phyloP scores from a whole-genome alignment of 2,888 invertebrate species.

The Drosophila multiciliata region DNA sequence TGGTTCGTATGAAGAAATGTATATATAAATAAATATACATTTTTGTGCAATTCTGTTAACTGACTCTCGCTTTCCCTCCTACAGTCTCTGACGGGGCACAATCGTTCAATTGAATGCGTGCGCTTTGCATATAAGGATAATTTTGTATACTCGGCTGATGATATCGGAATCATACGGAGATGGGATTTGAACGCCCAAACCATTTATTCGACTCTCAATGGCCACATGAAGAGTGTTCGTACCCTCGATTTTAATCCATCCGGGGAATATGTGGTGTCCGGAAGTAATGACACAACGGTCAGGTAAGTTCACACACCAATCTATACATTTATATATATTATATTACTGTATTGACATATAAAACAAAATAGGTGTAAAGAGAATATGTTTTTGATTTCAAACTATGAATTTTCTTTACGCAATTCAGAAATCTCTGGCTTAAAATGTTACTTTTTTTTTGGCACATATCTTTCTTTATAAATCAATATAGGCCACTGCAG shows the following conservation, averaged over 20 bases:
- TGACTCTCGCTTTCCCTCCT: slow-evolving; percentile 47
- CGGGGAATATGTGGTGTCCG: slow-evolving; percentile 96
- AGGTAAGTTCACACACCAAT: slow-evolving; percentile 73
- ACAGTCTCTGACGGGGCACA: slow-evolving; percentile 96
- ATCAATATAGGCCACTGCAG: too few relatives aligned
- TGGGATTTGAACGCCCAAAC: slow-evolving; percentile 95
- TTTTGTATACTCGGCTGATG: slow-evolving; percentile 96
- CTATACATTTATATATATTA: not conserved
- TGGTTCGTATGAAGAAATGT: slow-evolving; percentile 87
- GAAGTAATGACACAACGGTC: slow-evolving; percentile 93
- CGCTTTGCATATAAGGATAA: slow-evolving; percentile 97
- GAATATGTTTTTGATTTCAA: not conserved
- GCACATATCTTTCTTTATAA: not conserved
- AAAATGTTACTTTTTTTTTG: not conserved
- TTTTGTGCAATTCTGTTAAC: not conserved
- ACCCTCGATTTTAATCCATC: slow-evolving; percentile 98
- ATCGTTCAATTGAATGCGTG: slow-evolving; percentile 97
- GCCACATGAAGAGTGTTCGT: slow-evolving; percentile 92
- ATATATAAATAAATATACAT: not conserved
- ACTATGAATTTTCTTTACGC: not conserved
- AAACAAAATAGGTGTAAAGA: not conserved
- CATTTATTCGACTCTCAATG: slow-evolving; percentile 84
- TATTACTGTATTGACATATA: not conserved
- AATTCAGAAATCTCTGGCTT: not conserved
- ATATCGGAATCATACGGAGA: slow-evolving; percentile 96